Percentiles rank a stretch among this genome's conserved stretches.
Conservation (phyloP, 1,140 invertebrate genomes). For the Orchestia grillus region DNA sequence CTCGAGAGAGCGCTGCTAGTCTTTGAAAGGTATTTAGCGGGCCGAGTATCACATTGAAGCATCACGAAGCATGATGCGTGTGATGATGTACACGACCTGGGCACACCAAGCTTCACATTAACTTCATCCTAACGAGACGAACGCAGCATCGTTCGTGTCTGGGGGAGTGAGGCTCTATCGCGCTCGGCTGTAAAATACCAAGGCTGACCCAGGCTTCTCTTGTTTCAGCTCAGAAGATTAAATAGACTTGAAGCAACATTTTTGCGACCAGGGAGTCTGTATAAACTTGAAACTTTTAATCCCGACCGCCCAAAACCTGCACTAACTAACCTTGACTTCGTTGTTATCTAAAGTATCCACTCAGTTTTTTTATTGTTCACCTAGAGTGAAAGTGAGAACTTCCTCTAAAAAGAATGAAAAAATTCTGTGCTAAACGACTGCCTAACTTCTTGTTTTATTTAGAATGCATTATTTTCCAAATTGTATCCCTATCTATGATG, state of each 20-base stretch:
- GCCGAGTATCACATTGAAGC: background rate
- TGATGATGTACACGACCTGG: conserved; percentile 11
- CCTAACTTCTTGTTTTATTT: background rate
- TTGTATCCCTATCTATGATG: background rate
- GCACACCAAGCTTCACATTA: conserved; percentile 40
- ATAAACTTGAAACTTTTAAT: background rate
- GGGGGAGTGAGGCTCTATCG: background rate
- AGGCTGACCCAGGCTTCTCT: background rate
- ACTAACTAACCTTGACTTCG: background rate
- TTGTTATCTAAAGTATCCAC: background rate
- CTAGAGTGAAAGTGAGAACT: background rate
- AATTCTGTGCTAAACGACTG: background rate
- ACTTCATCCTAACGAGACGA: conserved; percentile 21
- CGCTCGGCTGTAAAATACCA: conserved; percentile 10
- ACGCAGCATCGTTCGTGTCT: conserved; percentile 14
- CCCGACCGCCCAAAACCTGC: background rate
- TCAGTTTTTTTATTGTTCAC: background rate
- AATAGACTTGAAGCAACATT: background rate
- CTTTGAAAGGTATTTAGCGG: background rate
- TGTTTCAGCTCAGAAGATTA: background rate
- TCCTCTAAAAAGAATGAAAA: background rate
- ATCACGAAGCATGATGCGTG: conserved; percentile 24
- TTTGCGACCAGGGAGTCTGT: background rate
- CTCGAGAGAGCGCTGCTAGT: background rate
- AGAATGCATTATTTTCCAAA: background rate